Percentiles rank a stretch among this genome's conserved stretches.
phyloP scores from a whole-genome alignment of 2,797 vertebrate species.

The Darevskia mixta region DNA sequence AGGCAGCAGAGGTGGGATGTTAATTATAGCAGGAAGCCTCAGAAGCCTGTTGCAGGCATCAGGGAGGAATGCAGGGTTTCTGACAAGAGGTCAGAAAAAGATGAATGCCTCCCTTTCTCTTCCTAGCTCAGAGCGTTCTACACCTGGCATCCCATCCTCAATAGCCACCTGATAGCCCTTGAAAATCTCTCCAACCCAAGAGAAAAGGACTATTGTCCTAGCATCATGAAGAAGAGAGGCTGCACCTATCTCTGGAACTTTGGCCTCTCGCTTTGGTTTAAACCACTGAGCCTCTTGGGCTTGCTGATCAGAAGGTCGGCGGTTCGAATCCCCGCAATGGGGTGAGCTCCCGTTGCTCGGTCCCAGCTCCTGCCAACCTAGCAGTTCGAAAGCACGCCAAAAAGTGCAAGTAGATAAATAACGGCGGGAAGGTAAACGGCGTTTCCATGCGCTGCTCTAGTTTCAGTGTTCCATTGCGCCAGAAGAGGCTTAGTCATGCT shows the following conservation, averaged over 20 bases:
- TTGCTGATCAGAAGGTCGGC: too few species aligned
- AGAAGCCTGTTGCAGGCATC: neutral
- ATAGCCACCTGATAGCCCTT: conserved; percentile 2
- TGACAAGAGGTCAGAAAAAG: conserved; percentile 42
- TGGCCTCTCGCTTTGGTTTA: neutral
- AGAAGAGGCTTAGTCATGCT: too few species aligned
- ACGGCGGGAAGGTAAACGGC: too few species aligned
- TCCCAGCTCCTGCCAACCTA: too few species aligned
- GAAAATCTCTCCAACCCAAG: neutral
- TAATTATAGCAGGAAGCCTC: conserved; percentile 53
- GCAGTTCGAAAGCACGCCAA: too few species aligned
- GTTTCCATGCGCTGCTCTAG: too few species aligned
- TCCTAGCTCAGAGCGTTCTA: neutral
- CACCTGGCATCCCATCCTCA: conserved; percentile 18
- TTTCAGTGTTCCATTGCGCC: too few species aligned
- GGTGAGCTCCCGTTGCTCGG: too few species aligned
- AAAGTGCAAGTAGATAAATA: too few species aligned
- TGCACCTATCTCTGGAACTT: neutral
- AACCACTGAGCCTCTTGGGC: too few species aligned
- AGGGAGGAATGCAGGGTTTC: conserved; percentile 33
- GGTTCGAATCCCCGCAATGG: too few species aligned
- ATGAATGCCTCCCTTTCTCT: conserved; percentile 36
- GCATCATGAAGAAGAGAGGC: neutral
- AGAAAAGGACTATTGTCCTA: conserved; percentile 2
- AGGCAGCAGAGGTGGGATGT: conserved; percentile 20